Percentiles rank a stretch among this genome's conserved stretches.
Evolutionary conservation across 2,888 invertebrate genomes (phyloP).

Genomic region (Emmelina monodactyla): DNA sequence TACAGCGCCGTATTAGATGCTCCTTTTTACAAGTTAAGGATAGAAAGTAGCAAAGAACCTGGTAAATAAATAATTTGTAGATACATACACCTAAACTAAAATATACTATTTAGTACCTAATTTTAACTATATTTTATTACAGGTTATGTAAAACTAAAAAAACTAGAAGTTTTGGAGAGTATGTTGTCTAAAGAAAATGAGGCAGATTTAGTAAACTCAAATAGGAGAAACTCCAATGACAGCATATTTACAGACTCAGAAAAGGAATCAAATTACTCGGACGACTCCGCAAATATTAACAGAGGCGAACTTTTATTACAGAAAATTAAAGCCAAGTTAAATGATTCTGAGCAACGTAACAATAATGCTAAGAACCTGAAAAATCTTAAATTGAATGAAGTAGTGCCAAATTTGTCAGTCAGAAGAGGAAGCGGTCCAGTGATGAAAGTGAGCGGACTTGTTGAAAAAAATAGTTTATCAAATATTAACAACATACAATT

Average conservation of each 20-base stretch:
- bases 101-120: background rate
- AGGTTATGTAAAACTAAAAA: conserved; percentile 68
- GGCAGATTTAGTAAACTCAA: no score
- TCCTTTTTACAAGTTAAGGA: conserved; percentile 69
- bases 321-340: conserved; percentile 30
- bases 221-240: conserved; percentile 31
- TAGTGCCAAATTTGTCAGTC: conserved; percentile 18
- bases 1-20: conserved; percentile 68
- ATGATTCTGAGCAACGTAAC: conserved; percentile 14
- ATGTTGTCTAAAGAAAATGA: conserved; percentile 35
- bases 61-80: conserved; percentile 25
- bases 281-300: conserved; percentile 29
- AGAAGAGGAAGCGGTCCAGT: conserved; percentile 38
- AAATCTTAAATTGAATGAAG: conserved; percentile 19
- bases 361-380: conserved; percentile 11
- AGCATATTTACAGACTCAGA: conserved; percentile 54
- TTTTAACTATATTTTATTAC: conserved; percentile 22
- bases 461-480: conserved; percentile 27
- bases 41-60: conserved; percentile 60
- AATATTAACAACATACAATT: conserved; percentile 27
- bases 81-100: background rate
- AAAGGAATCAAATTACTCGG: conserved; percentile 48
- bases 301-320: conserved; percentile 31
- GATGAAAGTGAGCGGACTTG: conserved; percentile 31
- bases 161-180: conserved; percentile 58